Evolutionary conservation across 2,888 invertebrate genomes (phyloP).

Genomic region (Drosophila eohydei): DNA sequence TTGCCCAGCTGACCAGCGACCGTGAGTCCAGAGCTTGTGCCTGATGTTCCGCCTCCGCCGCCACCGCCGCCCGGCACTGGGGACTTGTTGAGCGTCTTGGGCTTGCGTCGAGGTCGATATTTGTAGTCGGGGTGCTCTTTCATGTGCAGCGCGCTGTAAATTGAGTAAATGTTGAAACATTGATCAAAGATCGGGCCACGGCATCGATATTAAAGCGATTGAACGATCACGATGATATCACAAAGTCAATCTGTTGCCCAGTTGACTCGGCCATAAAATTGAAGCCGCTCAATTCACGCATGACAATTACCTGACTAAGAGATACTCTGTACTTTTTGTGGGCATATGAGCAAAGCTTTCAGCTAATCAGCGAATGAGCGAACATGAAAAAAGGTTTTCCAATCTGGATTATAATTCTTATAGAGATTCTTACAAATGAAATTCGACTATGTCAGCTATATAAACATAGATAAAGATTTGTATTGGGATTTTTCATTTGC

Average conservation of each 20-base stretch:
- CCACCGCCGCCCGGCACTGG: conserved; percentile 77
- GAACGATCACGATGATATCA: conserved; percentile 65
- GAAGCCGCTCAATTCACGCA: not conserved
- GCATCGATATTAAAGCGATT: conserved; percentile 54
- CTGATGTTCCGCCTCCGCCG: conserved; percentile 24
- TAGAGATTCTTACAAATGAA: too few relatives aligned
- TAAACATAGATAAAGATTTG: too few relatives aligned
- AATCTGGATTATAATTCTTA: not conserved
- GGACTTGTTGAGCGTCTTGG: conserved; percentile 91
- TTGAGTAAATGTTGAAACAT: conserved; percentile 66
- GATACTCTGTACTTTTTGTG: conserved; percentile 24
- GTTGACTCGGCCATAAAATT: conserved; percentile 36
- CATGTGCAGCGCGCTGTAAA: conserved; percentile 94
- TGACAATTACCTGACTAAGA: not conserved
- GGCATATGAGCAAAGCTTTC: too few relatives aligned
- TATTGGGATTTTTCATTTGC: too few relatives aligned
- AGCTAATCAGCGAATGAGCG: not conserved
- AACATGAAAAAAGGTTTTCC: not conserved
- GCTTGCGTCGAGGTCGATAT: conserved; percentile 94
- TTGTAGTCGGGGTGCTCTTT: conserved; percentile 97
- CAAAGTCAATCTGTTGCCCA: conserved; percentile 49
- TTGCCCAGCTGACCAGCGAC: conserved; percentile 50
- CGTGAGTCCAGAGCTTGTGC: conserved; percentile 13
- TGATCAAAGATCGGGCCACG: conserved; percentile 62
- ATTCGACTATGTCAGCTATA: too few relatives aligned